These are phyloP conservation scores for Nineta flava DNA, from an alignment of 2,888 invertebrate genomes.

Conservation along the genomic window DNA sequence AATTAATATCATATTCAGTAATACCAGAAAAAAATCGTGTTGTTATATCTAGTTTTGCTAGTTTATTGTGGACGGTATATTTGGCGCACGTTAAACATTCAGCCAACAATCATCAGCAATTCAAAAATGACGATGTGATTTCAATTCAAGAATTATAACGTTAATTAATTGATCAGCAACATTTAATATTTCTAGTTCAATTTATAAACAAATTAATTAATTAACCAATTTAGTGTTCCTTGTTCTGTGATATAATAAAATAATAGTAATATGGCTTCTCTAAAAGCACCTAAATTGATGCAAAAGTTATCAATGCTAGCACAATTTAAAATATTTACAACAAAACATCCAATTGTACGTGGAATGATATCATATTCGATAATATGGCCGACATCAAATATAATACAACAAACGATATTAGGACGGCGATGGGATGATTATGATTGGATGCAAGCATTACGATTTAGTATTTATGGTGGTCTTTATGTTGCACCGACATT, in stretches of 20 bases:
- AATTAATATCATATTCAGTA: conserved; percentile 45
- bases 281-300: no score
- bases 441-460: conserved; percentile 50
- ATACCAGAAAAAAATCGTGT: conserved; percentile 44
- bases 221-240: no score
- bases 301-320: neutral
- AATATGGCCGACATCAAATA: conserved; percentile 57
- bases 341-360: conserved; percentile 33
- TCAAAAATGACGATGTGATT: neutral
- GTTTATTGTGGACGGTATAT: conserved; percentile 49
- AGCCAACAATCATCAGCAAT: neutral
- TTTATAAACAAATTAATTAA: no score
- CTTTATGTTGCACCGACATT: conserved; percentile 68
- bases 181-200: no score
- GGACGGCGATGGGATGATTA: conserved; percentile 47
- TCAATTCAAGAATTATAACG: neutral
- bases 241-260: no score
- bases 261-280: no score
- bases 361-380: conserved; percentile 57
- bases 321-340: conserved; percentile 14
- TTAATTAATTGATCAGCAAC: no score
- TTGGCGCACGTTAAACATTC: conserved; percentile 25
- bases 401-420: conserved; percentile 54
- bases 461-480: conserved; percentile 67
- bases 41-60: conserved; percentile 42